These are phyloP conservation scores for Bombus fervidus DNA, from an alignment of 1,140 invertebrate species.

Conservation along the genomic window DNA sequence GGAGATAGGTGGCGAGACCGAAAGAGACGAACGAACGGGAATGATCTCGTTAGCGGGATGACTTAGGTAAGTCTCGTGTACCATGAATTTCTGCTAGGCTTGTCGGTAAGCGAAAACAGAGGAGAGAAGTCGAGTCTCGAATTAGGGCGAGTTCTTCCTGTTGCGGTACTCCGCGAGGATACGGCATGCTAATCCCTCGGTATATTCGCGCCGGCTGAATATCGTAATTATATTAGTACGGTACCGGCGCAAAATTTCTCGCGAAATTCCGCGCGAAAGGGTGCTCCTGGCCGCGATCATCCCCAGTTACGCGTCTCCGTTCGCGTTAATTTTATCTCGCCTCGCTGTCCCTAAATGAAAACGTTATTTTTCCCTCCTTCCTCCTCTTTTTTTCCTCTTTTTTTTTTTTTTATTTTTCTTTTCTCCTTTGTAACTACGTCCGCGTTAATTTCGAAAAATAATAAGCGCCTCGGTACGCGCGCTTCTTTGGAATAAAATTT, in stretches of 20 bases:
- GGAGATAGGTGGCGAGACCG: background rate
- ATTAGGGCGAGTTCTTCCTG: conserved; percentile 50
- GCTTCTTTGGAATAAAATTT: background rate
- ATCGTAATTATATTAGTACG: conserved; percentile 74
- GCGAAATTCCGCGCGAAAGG: conserved; percentile 59
- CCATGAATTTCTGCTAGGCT: conserved; percentile 65
- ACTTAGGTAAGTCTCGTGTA: conserved; percentile 51
- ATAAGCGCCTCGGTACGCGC: background rate
- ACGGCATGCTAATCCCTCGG: conserved; percentile 72
- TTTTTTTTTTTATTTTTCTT: background rate
- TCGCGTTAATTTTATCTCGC: conserved; percentile 51
- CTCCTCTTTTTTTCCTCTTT: too few relatives aligned
- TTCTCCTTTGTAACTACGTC: background rate
- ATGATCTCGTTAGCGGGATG: conserved; percentile 66
- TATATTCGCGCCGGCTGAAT: conserved; percentile 68
- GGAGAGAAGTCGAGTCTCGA: conserved; percentile 21
- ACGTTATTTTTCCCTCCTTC: background rate
- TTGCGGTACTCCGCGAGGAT: conserved; percentile 65
- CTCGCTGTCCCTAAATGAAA: conserved; percentile 39
- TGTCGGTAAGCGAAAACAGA: conserved; percentile 39
- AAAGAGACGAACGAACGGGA: background rate
- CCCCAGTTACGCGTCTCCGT: conserved; percentile 13
- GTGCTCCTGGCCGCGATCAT: conserved; percentile 27
- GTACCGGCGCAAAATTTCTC: conserved; percentile 61
- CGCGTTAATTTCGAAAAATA: conserved; percentile 24